Base-by-base conservation (phyloP, 2,113 vertebrate genomes). In the Rhinoptilus africanus region DNA sequence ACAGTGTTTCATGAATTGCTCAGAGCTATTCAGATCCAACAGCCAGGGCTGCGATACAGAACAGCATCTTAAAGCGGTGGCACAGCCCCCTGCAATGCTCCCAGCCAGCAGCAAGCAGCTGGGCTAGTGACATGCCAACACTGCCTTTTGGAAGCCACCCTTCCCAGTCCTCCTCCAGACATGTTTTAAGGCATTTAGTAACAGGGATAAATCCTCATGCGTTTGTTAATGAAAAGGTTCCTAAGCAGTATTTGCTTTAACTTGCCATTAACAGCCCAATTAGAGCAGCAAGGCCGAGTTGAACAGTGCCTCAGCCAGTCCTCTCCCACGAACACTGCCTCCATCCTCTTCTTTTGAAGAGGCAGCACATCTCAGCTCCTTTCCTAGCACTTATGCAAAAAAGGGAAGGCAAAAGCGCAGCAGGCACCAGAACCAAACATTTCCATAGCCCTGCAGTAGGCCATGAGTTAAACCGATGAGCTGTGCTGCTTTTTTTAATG, bases 101-200 rank as follows among this genome's bases (percentile, higher is more conserved):
- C 75, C 51, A 47, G 89, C 89, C 79, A 60, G 91, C 85, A 37
- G 66, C 53, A 22, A 37, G 76, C 73, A 78, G 91, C 83, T 60
- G 79, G 85, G 53, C 48, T 28, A 57, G 72, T 3, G 68, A 85
- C 81, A 19, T 26, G 92, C 89, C 92, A 96, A 22, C 91, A 14
- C 39, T 82, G 83, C 81, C 92, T 62, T 48, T 89, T 71, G 87
- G 91, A 96, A 13, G n/a, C 89, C 92, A 83, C 88, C 72, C 68
- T 48, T 34, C 62, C 81, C 5, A 4, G 62, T 77, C 79, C 80
- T 88, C 88, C 83, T 82, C 81, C 60, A 39, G 64, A 35, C 60
- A 5, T 0, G 17, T 20, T 43, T 94, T 15, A 23, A 86, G 59
- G 67, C 91, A 18, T 77, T 91, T 14, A 7, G 39, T 12, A 57